Evolutionary conservation across 2,888 invertebrate genomes (phyloP), one percentile per base, ranked within the genome.

Genomic region (Lepidochrysops patricia): DNA sequence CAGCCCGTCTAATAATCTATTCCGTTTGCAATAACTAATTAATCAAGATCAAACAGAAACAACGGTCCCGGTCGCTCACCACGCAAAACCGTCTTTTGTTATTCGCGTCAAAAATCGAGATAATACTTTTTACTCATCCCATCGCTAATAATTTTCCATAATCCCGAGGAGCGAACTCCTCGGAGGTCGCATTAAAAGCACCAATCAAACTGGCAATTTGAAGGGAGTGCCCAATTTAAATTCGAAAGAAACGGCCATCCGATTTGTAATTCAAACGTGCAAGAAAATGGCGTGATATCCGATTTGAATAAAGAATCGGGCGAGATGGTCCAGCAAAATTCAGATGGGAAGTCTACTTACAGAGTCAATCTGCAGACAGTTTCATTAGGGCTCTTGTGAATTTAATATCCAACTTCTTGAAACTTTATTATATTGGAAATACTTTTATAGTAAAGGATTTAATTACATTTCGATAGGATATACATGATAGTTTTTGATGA

Each of bases 241-340:
- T 78, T 75, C 71, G 72, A 82, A 84, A 84, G 82, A 82, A 80
- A 81, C 80, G 72, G 75, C 73, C 75, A 77, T 80, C 81, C 83
- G 84, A 86, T 87, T 85, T 84, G 87, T 80, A 83, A 84, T 87
- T 82, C 87, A 84, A 86, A 86, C 83, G 79, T 83, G 77, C 76
- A 77, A 82, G 81, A 80, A 77, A 81, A 79, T 75, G 80, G 77
- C 76, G 72, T 74, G 72, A 76, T 81, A 77, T 79, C 76, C 75
- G 80, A 82, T 84, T 84, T 83, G 77, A 83, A 83, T 83, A 80
- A 80, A 74, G 75, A 76, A 77, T 72, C 72, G 68, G 64, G 63
- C 57, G 66, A 52, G 61, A 63, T 29, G 61, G 61, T 61, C 62
- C 57, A 57, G 29, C 26, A 49, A 59, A 58, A 63, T 58, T 58